Conservation (phyloP, 2,113 vertebrate genomes). For the Laterallus jamaicensis region DNA sequence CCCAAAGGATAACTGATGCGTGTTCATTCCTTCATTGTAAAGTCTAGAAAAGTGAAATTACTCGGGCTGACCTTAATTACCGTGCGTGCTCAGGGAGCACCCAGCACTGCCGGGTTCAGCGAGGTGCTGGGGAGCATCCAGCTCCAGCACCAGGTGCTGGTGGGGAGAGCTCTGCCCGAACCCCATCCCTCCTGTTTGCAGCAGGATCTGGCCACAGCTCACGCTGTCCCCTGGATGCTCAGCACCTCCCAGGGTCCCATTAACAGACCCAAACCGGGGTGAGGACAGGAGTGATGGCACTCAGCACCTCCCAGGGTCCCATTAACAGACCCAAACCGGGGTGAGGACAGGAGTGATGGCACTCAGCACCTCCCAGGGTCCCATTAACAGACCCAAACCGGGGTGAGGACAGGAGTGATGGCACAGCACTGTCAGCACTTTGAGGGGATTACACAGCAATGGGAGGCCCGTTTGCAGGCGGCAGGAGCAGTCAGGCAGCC, state of each 20-base stretch:
- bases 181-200: rapidly evolving
- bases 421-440: rapidly evolving
- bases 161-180: rapidly evolving
- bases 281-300: not conserved
- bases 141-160: not conserved
- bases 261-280: not conserved
- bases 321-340: not conserved
- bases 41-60: not conserved
- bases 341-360: not conserved
- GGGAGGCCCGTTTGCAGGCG: not conserved
- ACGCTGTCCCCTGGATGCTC: not conserved
- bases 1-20: rapidly evolving
- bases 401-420: not conserved
- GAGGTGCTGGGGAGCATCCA: not conserved
- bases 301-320: rapidly evolving
- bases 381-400: not conserved
- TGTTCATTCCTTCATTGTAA: rapidly evolving
- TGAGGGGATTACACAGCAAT: not conserved
- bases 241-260: rapidly evolving
- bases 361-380: not conserved
- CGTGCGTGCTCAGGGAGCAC: rapidly evolving
- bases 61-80: rapidly evolving
- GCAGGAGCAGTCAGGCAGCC: not conserved
- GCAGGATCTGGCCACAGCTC: rapidly evolving
- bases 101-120: rapidly evolving